phyloP scores from a whole-genome alignment of 2,888 invertebrate species.

The Drosophila helvetica region DNA sequence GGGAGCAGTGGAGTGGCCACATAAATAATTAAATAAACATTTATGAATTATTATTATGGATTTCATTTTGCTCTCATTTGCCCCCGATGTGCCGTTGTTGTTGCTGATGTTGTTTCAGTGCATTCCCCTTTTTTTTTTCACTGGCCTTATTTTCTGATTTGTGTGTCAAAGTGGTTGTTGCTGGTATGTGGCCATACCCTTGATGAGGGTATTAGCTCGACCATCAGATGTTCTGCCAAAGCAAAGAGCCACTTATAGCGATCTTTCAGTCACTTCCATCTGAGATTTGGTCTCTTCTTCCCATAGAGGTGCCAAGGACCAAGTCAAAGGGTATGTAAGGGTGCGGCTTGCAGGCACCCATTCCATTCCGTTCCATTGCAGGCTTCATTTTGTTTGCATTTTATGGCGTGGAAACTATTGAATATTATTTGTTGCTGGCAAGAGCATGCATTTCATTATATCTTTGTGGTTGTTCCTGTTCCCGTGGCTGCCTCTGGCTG shows the following conservation, averaged over 20 bases:
- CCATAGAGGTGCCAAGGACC: too few species aligned
- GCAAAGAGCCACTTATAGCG: too few species aligned
- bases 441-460: conserved; percentile 50
- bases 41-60: conserved; percentile 51
- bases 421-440: conserved; percentile 49
- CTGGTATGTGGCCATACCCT: not conserved
- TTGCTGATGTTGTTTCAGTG: conserved; percentile 1
- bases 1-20: conserved; percentile 26
- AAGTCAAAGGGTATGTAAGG: not conserved
- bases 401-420: conserved; percentile 62
- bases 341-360: not conserved
- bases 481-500: not conserved
- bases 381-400: conserved; percentile 67
- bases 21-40: conserved; percentile 54
- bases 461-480: conserved; percentile 11
- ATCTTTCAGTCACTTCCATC: too few species aligned
- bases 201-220: not conserved
- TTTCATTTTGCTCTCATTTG: conserved; percentile 30
- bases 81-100: not conserved
- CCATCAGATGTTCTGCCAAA: too few species aligned
- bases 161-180: conserved; percentile 23
- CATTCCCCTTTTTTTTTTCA: not conserved
- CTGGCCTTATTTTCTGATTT: conserved; percentile 20
- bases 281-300: too few species aligned
- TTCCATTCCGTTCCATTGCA: conserved; percentile 37